Evolutionary conservation across 2,797 vertebrate species (phyloP).

Genomic region (Scyliorhinus canicula): DNA sequence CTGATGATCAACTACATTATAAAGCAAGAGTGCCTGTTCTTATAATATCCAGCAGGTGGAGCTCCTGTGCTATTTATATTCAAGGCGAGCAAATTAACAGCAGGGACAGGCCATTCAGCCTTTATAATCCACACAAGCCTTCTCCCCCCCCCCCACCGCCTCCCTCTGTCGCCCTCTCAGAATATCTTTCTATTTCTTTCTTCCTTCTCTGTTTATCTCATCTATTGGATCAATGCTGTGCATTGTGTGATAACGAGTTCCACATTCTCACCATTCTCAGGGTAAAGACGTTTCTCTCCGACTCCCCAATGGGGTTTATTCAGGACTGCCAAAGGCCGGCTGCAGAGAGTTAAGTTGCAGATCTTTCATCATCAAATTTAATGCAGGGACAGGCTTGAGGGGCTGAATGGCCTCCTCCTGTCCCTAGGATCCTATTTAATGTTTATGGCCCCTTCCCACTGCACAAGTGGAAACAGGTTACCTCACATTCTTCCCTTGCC

Average conservation of each 20-base stretch:
- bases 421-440: neutral
- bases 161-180: neutral
- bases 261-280: neutral
- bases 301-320: neutral
- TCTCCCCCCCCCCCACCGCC: neutral
- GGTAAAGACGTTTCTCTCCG: neutral
- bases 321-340: neutral
- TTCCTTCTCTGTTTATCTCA: too few species aligned
- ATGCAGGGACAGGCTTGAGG: neutral
- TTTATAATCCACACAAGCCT: neutral
- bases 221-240: neutral
- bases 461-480: neutral
- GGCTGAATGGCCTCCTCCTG: neutral
- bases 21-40: neutral
- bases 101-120: neutral
- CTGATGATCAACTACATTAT: neutral
- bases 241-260: neutral
- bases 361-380: neutral
- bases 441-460: neutral
- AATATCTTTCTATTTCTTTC: neutral
- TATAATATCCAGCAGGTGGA: neutral
- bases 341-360: neutral
- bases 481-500: neutral
- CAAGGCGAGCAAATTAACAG: neutral
- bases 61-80: neutral